Evolutionary conservation across 2,797 vertebrate species (phyloP).

Genomic region (Neosilurus hyrtlii): DNA sequence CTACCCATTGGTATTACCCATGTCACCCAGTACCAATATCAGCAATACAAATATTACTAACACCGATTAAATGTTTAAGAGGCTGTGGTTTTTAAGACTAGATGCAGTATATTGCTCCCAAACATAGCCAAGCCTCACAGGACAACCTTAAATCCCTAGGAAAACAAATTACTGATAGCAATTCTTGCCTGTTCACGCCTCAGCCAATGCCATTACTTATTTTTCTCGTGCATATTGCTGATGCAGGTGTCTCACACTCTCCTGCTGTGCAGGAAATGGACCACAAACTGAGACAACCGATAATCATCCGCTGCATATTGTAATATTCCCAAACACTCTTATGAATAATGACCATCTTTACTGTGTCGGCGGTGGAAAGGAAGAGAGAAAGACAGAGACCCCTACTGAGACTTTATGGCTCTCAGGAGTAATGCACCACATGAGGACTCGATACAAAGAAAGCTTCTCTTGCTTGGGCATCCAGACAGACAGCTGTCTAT

Average conservation of each 20-base stretch:
- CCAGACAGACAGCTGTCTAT: constrained; percentile 67
- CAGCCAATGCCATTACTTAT: constrained; percentile 34
- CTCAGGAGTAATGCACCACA: constrained; percentile 55
- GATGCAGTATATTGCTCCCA: not conserved
- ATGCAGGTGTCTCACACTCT: constrained; percentile 60
- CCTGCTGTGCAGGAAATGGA: constrained; percentile 63
- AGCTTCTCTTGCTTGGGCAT: constrained; percentile 51
- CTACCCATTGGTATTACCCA: not conserved
- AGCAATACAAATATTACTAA: not conserved
- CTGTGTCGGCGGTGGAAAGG: constrained; percentile 41
- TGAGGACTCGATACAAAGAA: constrained; percentile 65
- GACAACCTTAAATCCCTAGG: constrained; percentile 15
- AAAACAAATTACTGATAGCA: constrained; percentile 22
- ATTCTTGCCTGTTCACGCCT: constrained; percentile 32
- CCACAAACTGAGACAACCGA: constrained; percentile 61
- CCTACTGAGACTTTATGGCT: constrained; percentile 42
- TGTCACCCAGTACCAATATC: not conserved
- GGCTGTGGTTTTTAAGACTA: not conserved
- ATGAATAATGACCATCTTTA: constrained; percentile 58
- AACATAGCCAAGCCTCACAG: constrained; percentile 21
- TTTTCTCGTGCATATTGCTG: constrained; percentile 28
- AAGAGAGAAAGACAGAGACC: constrained; percentile 55
- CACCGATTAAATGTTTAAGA: not conserved
- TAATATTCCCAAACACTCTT: constrained; percentile 70
- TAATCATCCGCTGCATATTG: constrained; percentile 71